Percentiles rank a stretch among this genome's conserved stretches.
phyloP scores from a whole-genome alignment of 2,113 vertebrate species.

The Ondatra zibethicus region DNA sequence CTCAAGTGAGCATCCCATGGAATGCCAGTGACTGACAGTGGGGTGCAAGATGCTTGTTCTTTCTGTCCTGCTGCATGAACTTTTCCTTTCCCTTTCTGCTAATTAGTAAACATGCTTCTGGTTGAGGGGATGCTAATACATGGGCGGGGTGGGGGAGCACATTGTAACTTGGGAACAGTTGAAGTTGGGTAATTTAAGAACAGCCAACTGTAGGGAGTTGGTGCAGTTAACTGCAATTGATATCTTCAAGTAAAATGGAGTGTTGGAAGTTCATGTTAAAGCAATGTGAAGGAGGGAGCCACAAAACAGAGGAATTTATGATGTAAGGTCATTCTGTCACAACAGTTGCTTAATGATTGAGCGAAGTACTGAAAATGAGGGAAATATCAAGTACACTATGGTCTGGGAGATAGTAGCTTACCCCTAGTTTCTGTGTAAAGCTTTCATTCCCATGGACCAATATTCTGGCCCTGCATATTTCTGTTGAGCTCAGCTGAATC shows the following conservation, averaged over 20 bases:
- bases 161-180: not conserved
- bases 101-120: constrained; percentile 57
- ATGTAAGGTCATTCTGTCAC: constrained; percentile 21
- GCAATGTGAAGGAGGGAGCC: constrained; percentile 29
- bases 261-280: constrained; percentile 56
- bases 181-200: constrained; percentile 62
- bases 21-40: constrained; percentile 62
- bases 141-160: constrained; percentile 44
- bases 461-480: constrained; percentile 66
- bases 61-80: constrained; percentile 68
- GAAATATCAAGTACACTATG: constrained; percentile 45
- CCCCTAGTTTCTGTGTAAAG: constrained; percentile 64
- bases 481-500: constrained; percentile 76
- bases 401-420: constrained; percentile 65
- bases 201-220: constrained; percentile 38
- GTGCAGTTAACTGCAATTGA: constrained; percentile 38
- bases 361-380: constrained; percentile 53
- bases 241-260: constrained; percentile 47
- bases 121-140: not conserved
- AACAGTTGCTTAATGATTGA: constrained; percentile 39
- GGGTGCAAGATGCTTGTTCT: constrained; percentile 52
- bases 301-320: constrained; percentile 60
- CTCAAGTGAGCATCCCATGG: constrained; percentile 51
- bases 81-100: constrained; percentile 61
- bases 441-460: constrained; percentile 62